phyloP scores from a whole-genome alignment of 2,797 vertebrate species.

The Sebastolobus alascanus region DNA sequence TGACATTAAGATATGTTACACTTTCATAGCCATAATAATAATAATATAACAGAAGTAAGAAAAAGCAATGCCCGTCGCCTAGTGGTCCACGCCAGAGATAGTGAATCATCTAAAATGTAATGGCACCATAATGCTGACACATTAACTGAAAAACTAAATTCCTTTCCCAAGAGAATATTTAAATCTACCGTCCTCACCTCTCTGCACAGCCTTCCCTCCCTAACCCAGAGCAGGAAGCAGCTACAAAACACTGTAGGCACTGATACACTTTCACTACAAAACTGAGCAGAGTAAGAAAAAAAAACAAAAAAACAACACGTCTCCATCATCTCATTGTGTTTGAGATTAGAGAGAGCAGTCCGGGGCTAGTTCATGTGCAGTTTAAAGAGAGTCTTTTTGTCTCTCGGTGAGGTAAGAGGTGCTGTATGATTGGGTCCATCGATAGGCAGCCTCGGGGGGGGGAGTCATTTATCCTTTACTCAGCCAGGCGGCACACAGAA shows the following conservation, averaged over 20 bases:
- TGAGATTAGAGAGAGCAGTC: conserved; percentile 41
- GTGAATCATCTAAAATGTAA: conserved; percentile 53
- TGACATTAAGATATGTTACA: conserved; percentile 30
- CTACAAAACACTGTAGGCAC: conserved; percentile 82
- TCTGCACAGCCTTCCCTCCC: neutral
- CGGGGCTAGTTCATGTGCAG: conserved; percentile 60
- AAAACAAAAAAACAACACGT: conserved; percentile 32
- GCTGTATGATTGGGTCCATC: conserved; percentile 57
- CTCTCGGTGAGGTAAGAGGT: conserved; percentile 67
- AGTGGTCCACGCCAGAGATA: conserved; percentile 43
- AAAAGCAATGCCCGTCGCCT: conserved; percentile 45
- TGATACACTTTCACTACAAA: conserved; percentile 73
- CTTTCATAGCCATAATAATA: conserved; percentile 29
- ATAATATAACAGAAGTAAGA: conserved; percentile 33
- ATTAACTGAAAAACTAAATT: conserved; percentile 31
- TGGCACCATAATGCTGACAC: conserved; percentile 71
- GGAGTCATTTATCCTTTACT: conserved; percentile 33
- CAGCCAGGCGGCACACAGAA: conserved; percentile 24
- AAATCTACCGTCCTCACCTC: conserved; percentile 26
- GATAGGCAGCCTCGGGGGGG: conserved; percentile 31
- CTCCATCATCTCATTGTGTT: conserved; percentile 41
- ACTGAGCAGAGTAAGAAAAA: conserved; percentile 59
- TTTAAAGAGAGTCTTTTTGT: conserved; percentile 51
- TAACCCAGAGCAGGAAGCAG: conserved; percentile 53
- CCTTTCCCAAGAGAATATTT: conserved; percentile 25